A percentile compares a stretch with the other conserved stretches of the same genome.
These are phyloP conservation scores for Tenualosa ilisha DNA, from an alignment of 2,797 vertebrate species.

Conservation along the genomic window DNA sequence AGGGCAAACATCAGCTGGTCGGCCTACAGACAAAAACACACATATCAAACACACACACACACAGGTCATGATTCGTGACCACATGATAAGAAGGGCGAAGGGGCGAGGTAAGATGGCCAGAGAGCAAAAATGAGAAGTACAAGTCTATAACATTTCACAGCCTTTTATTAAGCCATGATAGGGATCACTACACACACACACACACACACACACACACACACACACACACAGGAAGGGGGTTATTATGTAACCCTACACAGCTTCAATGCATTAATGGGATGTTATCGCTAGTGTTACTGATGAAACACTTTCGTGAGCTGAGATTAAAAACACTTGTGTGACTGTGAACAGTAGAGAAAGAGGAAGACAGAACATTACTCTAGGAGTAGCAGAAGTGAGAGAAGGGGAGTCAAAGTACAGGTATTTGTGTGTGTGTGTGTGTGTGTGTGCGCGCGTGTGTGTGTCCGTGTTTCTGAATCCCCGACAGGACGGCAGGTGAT, in stretches of 20 bases:
- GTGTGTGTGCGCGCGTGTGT: background rate
- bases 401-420: background rate
- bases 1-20: slow-evolving; percentile 95
- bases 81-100: background rate
- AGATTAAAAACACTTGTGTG: background rate
- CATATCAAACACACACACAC: too few relatives aligned
- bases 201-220: too few relatives aligned
- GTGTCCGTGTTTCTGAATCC: background rate
- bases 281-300: background rate
- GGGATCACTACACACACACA: background rate
- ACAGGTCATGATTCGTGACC: background rate
- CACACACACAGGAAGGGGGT: background rate
- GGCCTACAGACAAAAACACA: slow-evolving; percentile 54
- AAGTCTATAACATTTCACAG: background rate
- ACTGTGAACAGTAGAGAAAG: too few relatives aligned
- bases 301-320: background rate
- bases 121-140: too few relatives aligned
- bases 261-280: background rate
- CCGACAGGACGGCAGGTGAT: slow-evolving; percentile 2
- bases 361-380: background rate
- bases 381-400: background rate
- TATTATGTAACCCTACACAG: background rate
- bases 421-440: background rate
- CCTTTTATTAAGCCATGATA: background rate
- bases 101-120: too few relatives aligned